Evolutionary conservation across 2,888 invertebrate genomes (phyloP).

Genomic region (Cosmorhoe ocellata): DNA sequence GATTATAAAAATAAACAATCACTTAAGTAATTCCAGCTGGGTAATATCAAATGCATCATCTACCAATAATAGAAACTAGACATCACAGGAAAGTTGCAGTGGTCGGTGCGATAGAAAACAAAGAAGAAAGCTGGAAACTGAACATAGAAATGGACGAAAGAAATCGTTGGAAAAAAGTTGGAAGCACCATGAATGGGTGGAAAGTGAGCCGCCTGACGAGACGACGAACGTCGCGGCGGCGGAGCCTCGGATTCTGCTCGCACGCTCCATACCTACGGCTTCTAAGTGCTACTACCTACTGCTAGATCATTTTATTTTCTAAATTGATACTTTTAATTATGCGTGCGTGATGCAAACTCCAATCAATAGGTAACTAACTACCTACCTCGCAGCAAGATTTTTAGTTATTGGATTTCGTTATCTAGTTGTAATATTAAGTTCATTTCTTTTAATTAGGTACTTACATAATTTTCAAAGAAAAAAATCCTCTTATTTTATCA

Average conservation of each 20-base stretch:
- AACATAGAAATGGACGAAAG: constrained; percentile 68
- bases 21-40: not conserved
- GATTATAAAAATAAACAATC: constrained; percentile 10
- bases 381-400: constrained; percentile 10
- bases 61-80: constrained; percentile 16
- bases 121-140: constrained; percentile 72
- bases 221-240: constrained; percentile 37
- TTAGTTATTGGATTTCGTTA: constrained; percentile 2
- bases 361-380: constrained; percentile 30
- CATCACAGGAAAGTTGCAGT: constrained; percentile 30
- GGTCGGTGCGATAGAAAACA: constrained; percentile 40
- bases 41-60: constrained; percentile 9
- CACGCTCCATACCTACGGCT: constrained; percentile 72
- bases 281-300: constrained; percentile 22
- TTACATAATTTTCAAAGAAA: too few species aligned
- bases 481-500: too few species aligned
- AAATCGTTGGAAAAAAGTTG: constrained; percentile 77
- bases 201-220: constrained; percentile 73
- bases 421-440: too few species aligned
- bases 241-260: constrained; percentile 69
- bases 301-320: constrained; percentile 52
- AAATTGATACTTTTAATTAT: constrained; percentile 47
- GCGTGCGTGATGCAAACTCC: constrained; percentile 25
- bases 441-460: too few species aligned
- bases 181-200: constrained; percentile 78